These are phyloP conservation scores for Rhinichthys klamathensis DNA, from an alignment of 2,113 vertebrate species.

Conservation along the genomic window DNA sequence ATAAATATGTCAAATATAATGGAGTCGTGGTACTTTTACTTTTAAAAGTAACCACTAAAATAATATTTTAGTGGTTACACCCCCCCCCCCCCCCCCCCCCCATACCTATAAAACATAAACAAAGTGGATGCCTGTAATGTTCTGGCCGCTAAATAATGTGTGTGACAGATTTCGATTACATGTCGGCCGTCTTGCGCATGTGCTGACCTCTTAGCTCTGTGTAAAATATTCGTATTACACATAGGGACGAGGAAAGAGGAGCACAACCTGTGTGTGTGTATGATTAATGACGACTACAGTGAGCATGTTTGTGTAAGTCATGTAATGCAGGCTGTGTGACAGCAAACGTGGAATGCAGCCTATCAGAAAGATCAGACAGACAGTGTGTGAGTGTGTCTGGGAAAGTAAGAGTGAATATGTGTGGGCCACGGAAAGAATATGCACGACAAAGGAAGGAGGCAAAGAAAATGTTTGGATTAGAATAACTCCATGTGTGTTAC, in stretches of 20 bases:
- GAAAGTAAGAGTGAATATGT: constrained; percentile 17
- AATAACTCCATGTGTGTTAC: constrained; percentile 47
- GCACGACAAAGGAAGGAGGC: constrained; percentile 19
- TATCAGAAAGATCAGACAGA: constrained; percentile 57
- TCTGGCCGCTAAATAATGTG: background rate
- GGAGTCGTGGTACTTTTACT: no score
- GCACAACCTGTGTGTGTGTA: constrained; percentile 43
- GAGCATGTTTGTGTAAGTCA: constrained; percentile 66
- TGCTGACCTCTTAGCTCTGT: background rate
- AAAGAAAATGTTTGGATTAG: constrained; percentile 43
- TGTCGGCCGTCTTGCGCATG: background rate
- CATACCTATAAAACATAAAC: background rate
- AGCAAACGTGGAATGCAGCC: constrained; percentile 58
- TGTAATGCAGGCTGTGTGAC: constrained; percentile 66
- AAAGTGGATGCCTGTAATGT: background rate
- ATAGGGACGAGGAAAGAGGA: background rate
- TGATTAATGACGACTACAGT: constrained; percentile 72
- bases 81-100: no score
- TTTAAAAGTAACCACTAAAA: no score
- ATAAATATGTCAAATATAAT: no score
- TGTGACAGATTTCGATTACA: background rate
- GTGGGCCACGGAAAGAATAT: background rate
- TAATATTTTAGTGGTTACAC: no score
- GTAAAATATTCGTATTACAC: background rate
- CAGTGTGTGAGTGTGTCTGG: constrained; percentile 17